phyloP scores from a whole-genome alignment of 2,797 vertebrate genomes.

The Atherinosoma microstoma region DNA sequence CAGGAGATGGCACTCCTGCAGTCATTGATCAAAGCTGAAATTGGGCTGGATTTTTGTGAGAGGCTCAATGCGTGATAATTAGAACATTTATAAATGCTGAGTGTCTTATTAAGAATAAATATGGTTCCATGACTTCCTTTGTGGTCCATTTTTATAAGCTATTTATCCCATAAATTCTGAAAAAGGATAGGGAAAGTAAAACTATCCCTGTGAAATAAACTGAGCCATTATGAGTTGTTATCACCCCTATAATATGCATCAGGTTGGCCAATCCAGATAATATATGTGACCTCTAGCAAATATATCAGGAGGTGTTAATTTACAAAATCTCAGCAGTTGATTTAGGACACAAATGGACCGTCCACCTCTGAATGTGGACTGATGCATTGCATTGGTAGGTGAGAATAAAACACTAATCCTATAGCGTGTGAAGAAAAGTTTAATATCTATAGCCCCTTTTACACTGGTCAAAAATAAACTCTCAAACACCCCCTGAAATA shows the following conservation, averaged over 20 bases:
- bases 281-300: background rate
- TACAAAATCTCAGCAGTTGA: background rate
- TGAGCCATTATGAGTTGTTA: background rate
- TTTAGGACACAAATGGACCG: background rate
- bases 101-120: background rate
- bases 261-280: background rate
- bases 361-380: background rate
- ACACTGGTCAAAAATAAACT: background rate
- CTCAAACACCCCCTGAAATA: background rate
- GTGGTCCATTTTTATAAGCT: background rate
- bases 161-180: background rate
- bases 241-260: background rate
- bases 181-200: background rate
- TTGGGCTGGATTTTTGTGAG: slow-evolving; percentile 7
- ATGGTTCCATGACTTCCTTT: background rate
- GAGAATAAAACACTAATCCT: background rate
- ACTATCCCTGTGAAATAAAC: background rate
- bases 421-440: background rate
- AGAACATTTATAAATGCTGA: background rate
- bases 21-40: slow-evolving; percentile 10
- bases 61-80: background rate
- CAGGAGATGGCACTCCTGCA: slow-evolving; percentile 1
- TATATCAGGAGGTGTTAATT: background rate
- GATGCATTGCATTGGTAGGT: background rate
- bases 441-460: too few relatives aligned